phyloP scores from a whole-genome alignment of 2,797 vertebrate species.

The Huso huso region DNA sequence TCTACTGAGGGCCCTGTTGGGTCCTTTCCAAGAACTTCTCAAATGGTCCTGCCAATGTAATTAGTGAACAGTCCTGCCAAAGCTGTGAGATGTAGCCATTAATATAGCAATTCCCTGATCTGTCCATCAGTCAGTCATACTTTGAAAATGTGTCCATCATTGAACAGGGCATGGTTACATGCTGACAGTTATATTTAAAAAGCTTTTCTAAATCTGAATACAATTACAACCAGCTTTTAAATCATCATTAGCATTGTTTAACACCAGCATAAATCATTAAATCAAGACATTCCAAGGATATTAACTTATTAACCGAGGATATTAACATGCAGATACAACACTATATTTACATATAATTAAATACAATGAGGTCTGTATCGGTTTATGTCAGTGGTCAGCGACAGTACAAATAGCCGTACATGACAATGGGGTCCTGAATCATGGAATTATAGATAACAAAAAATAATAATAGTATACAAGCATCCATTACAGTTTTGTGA shows the following conservation, averaged over 20 bases:
- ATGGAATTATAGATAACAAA: no score
- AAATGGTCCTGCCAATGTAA: conserved; percentile 64
- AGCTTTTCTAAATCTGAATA: conserved; percentile 26
- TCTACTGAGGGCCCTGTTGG: conserved; percentile 58
- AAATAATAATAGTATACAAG: no score
- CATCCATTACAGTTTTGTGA: no score
- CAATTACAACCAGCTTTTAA: conserved; percentile 18
- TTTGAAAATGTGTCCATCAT: conserved; percentile 71
- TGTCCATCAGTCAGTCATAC: conserved; percentile 70
- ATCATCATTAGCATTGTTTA: background rate
- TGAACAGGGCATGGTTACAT: conserved; percentile 31
- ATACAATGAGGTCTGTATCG: no score
- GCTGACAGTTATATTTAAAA: conserved; percentile 40
- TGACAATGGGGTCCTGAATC: no score
- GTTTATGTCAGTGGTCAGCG: no score
- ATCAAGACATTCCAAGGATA: conserved; percentile 9
- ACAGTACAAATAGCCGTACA: no score
- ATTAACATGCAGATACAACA: no score
- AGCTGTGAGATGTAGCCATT: conserved; percentile 58
- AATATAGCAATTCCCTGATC: conserved; percentile 59
- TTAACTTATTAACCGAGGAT: conserved; percentile 27
- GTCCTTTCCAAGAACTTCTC: conserved; percentile 61
- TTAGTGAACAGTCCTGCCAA: conserved; percentile 63
- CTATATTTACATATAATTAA: no score
- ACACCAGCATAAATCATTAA: conserved; percentile 11